Conservation (phyloP, 2,113 vertebrate genomes). For the Pristiophorus japonicus region DNA sequence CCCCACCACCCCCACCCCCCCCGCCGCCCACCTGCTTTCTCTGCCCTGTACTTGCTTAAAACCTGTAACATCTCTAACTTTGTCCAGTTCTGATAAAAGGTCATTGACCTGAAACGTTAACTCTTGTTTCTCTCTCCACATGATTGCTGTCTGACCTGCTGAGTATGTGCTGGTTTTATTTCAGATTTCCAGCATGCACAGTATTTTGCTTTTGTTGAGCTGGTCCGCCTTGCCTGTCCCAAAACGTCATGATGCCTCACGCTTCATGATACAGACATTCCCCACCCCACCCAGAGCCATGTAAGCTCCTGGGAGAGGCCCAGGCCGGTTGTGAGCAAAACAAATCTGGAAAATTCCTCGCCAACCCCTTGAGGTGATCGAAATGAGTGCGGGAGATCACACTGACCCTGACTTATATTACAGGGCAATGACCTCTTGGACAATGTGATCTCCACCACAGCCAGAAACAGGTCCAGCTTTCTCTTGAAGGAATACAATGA, state of each 20-base stretch:
- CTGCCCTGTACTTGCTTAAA: no score
- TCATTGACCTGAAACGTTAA: no score
- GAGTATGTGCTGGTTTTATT: no score
- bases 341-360: not conserved
- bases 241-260: not conserved
- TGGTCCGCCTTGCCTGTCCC: no score
- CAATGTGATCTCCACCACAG: not conserved
- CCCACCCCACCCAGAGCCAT: not conserved
- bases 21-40: no score
- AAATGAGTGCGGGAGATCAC: not conserved
- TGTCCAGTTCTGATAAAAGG: no score
- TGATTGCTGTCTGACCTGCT: no score
- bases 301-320: not conserved
- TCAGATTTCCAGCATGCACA: no score
- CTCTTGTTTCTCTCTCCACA: no score
- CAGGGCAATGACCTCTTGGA: not conserved
- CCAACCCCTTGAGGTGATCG: not conserved
- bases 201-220: no score
- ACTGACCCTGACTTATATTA: not conserved
- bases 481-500: not conserved
- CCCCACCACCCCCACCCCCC: no score
- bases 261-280: not conserved
- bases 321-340: not conserved
- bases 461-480: not conserved
- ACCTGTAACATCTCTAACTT: no score